phyloP scores from a whole-genome alignment of 1,140 invertebrate species.

The Orchesella cincta region DNA sequence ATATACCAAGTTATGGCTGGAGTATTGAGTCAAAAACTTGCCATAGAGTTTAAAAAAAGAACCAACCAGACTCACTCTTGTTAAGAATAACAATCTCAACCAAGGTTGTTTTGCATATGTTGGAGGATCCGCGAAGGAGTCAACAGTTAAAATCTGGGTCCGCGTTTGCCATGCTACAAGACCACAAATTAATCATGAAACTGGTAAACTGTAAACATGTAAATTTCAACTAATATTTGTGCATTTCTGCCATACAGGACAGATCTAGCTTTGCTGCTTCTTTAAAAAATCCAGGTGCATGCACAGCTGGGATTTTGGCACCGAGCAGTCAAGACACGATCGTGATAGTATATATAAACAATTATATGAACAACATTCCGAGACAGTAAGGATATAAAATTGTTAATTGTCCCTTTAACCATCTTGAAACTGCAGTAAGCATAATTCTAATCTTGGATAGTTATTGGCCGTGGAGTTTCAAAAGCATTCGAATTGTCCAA shows the following conservation, averaged over 20 bases:
- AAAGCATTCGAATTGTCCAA: background rate
- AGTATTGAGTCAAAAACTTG: constrained; percentile 18
- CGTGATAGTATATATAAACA: background rate
- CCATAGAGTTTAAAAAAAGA: background rate
- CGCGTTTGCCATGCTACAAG: background rate
- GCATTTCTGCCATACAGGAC: too few relatives aligned
- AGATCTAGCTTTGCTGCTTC: too few relatives aligned
- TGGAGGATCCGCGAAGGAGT: background rate
- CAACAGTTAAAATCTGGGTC: constrained; percentile 7
- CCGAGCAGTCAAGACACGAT: background rate
- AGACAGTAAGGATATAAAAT: background rate
- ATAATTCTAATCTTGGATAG: too few relatives aligned
- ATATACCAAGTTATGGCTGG: background rate
- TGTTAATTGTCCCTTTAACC: background rate
- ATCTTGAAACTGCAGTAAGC: background rate
- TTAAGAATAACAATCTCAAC: background rate
- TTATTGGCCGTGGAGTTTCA: too few relatives aligned
- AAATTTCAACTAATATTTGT: too few relatives aligned
- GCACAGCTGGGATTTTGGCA: constrained; percentile 8
- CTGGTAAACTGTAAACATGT: too few relatives aligned
- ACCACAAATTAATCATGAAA: constrained; percentile 8
- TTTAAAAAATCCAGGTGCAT: too few relatives aligned
- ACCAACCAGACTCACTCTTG: background rate
- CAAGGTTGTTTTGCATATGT: background rate
- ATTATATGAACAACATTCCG: background rate